Base-by-base conservation (phyloP, 2,888 invertebrate species). In the Caenorhabditis angaria region DNA sequence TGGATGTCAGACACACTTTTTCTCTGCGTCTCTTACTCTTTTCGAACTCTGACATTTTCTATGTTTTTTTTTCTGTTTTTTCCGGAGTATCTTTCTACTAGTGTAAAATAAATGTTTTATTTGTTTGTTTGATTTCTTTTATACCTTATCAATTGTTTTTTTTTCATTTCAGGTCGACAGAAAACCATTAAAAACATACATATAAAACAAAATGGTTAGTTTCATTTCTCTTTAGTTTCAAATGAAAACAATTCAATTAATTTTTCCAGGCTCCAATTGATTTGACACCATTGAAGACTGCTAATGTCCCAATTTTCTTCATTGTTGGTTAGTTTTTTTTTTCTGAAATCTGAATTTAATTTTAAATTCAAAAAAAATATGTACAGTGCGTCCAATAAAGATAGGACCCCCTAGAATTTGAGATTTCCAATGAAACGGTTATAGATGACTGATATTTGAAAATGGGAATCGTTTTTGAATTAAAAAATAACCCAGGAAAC, bases 291-390 rank as follows among this genome's bases (percentile, higher is more conserved):
- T 66, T 87, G 54, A 86, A 85, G 73, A 65, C 66, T 14, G 83
- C 84, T 41, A 82, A 84, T 53, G 81, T 86, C 24, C 88, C 87
- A 56, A 83, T 87, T 62, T 83, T 87, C 76, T 87, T 87, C 79
- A 85, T 87, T 60, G 83, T 87, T 51, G 87, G 87, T 77, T 3
- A 12, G 41, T 41, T 41, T 14, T n/a, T n/a, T n/a, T 56, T 14
- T 69, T 60, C n/a, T n/a, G n/a, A n/a, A n/a, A n/a, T n/a, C n/a
- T n/a, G n/a, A n/a, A n/a, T n/a, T n/a, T n/a, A n/a, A n/a, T n/a
- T n/a, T n/a, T n/a, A n/a, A n/a, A n/a, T n/a, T n/a, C n/a, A n/a
- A n/a, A n/a, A n/a, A n/a, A n/a, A n/a, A n/a, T n/a, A n/a, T n/a
- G n/a, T n/a, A n/a, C n/a, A n/a, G n/a, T n/a, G n/a, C n/a, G n/a